phyloP scores from a whole-genome alignment of 2,888 invertebrate genomes.

The Sminthurinus aureus region DNA sequence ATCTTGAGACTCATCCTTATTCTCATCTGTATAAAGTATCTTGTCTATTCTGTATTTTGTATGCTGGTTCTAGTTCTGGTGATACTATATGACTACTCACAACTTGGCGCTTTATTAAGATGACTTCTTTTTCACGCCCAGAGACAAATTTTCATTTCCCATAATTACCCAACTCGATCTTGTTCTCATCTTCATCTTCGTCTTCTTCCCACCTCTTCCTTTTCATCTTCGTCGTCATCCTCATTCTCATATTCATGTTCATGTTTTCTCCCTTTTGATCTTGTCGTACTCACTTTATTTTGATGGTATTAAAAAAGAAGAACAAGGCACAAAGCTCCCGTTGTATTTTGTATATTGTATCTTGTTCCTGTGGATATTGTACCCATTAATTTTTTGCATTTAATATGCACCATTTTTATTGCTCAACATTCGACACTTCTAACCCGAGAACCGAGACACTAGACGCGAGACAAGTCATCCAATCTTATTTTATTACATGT shows the following conservation, averaged over 20 bases:
- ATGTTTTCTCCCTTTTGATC: neutral
- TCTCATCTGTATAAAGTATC: neutral
- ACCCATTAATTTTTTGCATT: conserved; percentile 26
- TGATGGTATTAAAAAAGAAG: too few relatives aligned
- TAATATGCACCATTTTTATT: neutral
- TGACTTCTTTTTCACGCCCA: conserved; percentile 59
- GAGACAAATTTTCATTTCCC: conserved; percentile 59
- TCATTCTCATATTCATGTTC: conserved; percentile 2
- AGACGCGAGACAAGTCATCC: neutral
- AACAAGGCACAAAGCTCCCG: neutral
- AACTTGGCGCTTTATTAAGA: conserved; percentile 59
- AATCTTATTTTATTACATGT: too few relatives aligned
- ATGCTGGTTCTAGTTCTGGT: too few relatives aligned
- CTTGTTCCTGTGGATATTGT: neutral
- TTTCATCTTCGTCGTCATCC: conserved; percentile 5
- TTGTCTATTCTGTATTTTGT: too few relatives aligned
- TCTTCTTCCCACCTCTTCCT: conserved; percentile 44
- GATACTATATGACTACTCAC: conserved; percentile 41
- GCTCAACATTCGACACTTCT: too few relatives aligned
- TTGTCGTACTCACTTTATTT: neutral
- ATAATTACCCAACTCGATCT: conserved; percentile 58
- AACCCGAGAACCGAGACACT: too few relatives aligned
- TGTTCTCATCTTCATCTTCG: conserved; percentile 27
- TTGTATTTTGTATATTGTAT: conserved; percentile 20
- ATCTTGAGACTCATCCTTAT: conserved; percentile 40